Conservation (phyloP, 53 echinoderm and acorn worm species). For the Mesocentrotus franciscanus region DNA sequence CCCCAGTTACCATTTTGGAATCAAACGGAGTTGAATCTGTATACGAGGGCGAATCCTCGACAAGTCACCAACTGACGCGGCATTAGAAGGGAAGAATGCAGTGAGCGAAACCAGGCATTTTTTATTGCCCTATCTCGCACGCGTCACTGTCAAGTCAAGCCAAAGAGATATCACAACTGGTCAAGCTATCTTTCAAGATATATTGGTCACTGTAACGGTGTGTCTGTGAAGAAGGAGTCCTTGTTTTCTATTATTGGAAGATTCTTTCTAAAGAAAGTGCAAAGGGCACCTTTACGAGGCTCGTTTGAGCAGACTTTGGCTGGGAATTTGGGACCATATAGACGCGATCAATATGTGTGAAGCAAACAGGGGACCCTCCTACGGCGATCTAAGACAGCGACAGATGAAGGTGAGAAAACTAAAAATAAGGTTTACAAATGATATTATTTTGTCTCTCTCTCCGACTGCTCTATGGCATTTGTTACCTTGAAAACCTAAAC, state of each 20-base stretch:
- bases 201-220: neutral
- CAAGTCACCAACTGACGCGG: neutral
- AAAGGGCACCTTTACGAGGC: neutral
- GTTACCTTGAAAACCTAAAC: no score
- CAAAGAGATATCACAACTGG: no score
- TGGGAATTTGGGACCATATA: neutral
- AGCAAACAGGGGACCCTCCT: slow-evolving; percentile 51
- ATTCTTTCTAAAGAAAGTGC: neutral
- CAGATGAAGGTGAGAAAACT: slow-evolving; percentile 19
- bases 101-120: neutral
- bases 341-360: slow-evolving; percentile 14
- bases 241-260: neutral
- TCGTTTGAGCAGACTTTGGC: neutral
- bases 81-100: neutral
- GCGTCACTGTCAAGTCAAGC: neutral
- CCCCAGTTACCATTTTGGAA: slow-evolving; percentile 12
- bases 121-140: slow-evolving; percentile 7
- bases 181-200: neutral
- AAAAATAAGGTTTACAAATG: no score
- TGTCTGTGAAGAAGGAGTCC: neutral
- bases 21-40: neutral
- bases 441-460: no score
- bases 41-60: neutral
- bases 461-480: no score
- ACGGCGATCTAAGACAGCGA: slow-evolving; percentile 40